Evolutionary conservation across 2,113 vertebrate genomes (phyloP).

Genomic region (Tachycineta bicolor): DNA sequence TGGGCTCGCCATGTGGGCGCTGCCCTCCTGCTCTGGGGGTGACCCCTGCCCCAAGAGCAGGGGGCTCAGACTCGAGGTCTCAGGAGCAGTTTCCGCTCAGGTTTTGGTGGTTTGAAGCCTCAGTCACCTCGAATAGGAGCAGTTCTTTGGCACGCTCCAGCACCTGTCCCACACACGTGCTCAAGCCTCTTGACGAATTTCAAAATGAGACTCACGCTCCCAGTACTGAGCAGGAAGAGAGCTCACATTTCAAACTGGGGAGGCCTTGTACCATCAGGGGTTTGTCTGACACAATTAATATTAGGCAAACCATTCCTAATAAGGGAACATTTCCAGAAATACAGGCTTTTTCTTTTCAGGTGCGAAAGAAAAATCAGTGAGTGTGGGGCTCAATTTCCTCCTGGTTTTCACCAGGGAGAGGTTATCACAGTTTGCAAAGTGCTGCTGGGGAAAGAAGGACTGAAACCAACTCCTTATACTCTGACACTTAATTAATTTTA

Average conservation of each 20-base stretch:
- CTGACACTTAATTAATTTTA: constrained; percentile 14
- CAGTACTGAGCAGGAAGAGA: neutral
- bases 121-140: neutral
- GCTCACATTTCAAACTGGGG: neutral
- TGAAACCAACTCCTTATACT: neutral
- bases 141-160: neutral
- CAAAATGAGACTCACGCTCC: neutral
- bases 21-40: neutral
- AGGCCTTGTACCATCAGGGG: fast-evolving
- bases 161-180: fast-evolving
- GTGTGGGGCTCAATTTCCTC: neutral
- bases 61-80: neutral
- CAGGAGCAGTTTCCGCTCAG: neutral
- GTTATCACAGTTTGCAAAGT: neutral
- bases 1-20: fast-evolving
- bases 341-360: neutral
- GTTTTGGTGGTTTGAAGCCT: neutral
- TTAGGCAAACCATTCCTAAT: neutral
- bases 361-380: neutral
- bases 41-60: neutral
- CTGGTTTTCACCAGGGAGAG: neutral
- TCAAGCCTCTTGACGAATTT: neutral
- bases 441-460: neutral
- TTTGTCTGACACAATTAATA: neutral
- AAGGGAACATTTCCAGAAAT: neutral